Percentiles rank a stretch among this genome's conserved stretches.
phyloP scores from a whole-genome alignment of 2,113 vertebrate species.

The Pithys albifrons region DNA sequence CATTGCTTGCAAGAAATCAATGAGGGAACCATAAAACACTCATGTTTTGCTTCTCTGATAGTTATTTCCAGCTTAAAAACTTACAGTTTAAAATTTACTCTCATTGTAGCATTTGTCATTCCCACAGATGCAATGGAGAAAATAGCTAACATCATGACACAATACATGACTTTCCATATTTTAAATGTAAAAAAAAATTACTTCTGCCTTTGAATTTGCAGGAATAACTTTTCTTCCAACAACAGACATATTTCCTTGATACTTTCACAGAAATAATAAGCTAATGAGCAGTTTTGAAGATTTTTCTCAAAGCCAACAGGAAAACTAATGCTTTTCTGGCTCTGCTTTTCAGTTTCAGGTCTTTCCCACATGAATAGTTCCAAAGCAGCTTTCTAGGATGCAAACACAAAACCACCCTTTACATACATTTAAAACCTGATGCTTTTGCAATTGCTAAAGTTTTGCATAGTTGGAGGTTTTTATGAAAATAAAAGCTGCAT shows the following conservation, averaged over 20 bases:
- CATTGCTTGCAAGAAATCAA: neutral
- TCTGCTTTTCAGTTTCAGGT: neutral
- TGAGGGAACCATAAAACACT: neutral
- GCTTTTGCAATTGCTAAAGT: neutral
- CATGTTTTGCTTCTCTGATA: neutral
- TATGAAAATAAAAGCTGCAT: neutral
- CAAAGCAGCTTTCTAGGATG: neutral
- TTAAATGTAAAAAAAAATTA: neutral
- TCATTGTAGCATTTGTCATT: neutral
- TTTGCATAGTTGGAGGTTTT: neutral
- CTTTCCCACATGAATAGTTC: neutral
- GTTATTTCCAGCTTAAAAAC: neutral
- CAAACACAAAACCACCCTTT: neutral
- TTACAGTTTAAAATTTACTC: neutral
- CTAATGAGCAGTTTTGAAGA: neutral
- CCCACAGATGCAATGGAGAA: neutral
- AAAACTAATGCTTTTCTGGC: neutral
- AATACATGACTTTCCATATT: neutral
- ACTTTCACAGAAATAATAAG: neutral
- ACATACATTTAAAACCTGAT: neutral
- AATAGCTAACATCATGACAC: neutral
- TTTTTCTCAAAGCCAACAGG: neutral
- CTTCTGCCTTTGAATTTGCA: neutral
- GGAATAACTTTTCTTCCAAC: neutral
- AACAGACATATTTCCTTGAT: neutral